These are phyloP conservation scores for Falco punctatus DNA, from an alignment of 2,113 vertebrate genomes.

Conservation along the genomic window DNA sequence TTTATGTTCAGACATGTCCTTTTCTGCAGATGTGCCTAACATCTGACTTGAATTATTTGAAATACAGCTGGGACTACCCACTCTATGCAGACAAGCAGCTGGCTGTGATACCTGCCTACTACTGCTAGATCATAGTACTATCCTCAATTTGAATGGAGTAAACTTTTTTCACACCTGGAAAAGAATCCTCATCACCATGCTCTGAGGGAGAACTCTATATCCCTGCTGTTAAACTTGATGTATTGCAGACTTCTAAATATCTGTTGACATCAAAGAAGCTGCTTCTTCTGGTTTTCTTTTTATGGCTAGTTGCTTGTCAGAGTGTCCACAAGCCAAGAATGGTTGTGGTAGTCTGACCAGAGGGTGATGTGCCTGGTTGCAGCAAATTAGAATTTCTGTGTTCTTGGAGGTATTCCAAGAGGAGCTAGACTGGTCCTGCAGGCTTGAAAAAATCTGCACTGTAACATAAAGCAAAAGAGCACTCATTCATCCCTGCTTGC, in stretches of 20 bases:
- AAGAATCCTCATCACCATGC: rapidly evolving
- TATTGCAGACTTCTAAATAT: background rate
- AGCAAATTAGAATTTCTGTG: background rate
- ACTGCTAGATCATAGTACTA: background rate
- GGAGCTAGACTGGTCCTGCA: background rate
- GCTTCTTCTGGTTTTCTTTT: background rate
- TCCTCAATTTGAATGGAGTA: background rate
- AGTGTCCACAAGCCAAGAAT: background rate
- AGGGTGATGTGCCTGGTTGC: background rate
- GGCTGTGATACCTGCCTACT: background rate
- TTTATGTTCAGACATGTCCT: background rate
- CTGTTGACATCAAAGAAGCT: background rate
- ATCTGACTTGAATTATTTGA: background rate
- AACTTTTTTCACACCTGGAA: background rate
- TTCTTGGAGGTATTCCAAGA: background rate
- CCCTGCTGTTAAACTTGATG: background rate
- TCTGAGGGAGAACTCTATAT: background rate
- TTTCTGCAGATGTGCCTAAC: background rate
- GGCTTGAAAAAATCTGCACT: background rate
- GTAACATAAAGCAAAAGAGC: background rate
- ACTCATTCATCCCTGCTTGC: background rate
- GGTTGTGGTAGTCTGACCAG: background rate
- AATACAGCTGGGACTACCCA: background rate
- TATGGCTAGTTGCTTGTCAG: rapidly evolving
- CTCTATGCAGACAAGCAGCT: background rate